A percentile compares a stretch with the other conserved stretches of the same genome.
Evolutionary conservation across 2,113 vertebrate genomes (phyloP).

Genomic region (Crotophaga sulcirostris): DNA sequence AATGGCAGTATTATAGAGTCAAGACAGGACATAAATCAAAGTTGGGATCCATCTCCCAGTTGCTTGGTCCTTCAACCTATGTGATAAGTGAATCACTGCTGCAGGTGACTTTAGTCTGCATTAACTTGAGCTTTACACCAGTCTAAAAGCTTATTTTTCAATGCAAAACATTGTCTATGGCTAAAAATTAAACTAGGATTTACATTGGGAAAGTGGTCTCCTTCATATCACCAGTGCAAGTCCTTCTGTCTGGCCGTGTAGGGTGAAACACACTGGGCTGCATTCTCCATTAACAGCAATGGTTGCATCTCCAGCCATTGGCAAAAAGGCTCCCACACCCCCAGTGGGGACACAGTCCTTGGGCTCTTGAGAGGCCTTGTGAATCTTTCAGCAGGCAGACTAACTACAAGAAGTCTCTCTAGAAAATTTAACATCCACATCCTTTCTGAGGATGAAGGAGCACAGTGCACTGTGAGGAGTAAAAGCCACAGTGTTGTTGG

Average conservation of each 20-base stretch:
- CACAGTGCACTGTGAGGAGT: background rate
- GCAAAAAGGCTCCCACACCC: background rate
- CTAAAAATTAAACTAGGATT: background rate
- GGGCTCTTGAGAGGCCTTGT: background rate
- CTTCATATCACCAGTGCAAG: background rate
- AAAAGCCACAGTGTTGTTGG: background rate
- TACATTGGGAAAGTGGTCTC: background rate
- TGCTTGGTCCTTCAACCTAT: background rate
- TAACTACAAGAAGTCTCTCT: no score
- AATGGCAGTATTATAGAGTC: background rate
- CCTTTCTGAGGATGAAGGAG: background rate
- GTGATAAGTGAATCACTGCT: background rate
- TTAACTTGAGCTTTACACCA: background rate
- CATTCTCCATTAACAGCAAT: background rate
- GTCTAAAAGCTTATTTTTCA: background rate
- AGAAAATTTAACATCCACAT: rapidly evolving
- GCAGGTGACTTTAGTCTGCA: background rate
- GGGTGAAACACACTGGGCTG: background rate
- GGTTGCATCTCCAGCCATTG: background rate
- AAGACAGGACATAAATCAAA: background rate
- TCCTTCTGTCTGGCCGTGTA: background rate
- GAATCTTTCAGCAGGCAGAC: background rate
- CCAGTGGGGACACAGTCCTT: rapidly evolving
- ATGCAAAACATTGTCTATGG: background rate
- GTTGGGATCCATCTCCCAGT: background rate